Base-by-base conservation (phyloP, 2,113 vertebrate species). In the Triplophysa tibetana region DNA sequence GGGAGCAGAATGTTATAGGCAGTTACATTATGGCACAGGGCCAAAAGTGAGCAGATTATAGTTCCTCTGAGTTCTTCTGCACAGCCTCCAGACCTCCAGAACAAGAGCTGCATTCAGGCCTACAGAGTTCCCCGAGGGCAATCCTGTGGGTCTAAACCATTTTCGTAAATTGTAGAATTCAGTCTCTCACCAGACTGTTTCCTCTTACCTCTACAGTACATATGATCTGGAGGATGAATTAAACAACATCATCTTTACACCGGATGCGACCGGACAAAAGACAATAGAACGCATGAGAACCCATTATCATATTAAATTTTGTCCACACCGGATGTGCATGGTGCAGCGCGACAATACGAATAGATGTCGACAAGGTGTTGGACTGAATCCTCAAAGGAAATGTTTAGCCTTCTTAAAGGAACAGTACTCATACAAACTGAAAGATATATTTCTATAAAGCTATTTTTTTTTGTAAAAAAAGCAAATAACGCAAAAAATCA, bases 71-170 rank as follows among this genome's bases (percentile, higher is more conserved):
- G 62, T 33, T 8, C 48, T 62, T 70, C 58, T 33, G 19, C 11
- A 1, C 50, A 70, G 60, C 60, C 73, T 45, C 48, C 64, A 68
- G 82, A 73, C 45, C n/a, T 52, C n/a, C 67, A 77, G 48, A 81
- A 81, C 78, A 80, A 81, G 52, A 77, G 48, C 78, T 52, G 61
- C 41, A 81, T 83, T 83, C 77, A 83, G 82, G 13, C 74, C 23
- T 65, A 14, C 60, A 24, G 60, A 45, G 29, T 21, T 60, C 67
- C 64, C 21, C 23, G 41, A 14, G 66, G 54, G 13, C 38, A 68
- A 33, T 41, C n/a, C 78, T 74, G 48, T 64, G 45, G 41, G 26
- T 56, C 70, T 33, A 23, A 11, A 11, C 0, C 13, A 74, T n/a
- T 74, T 61, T 61, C 60, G 33, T 6, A 60, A 60, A 60, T 74